Percentiles rank a stretch among this genome's conserved stretches.
Conservation (phyloP, 2,797 vertebrate genomes). For the Petrocephalus schoutedeni region DNA sequence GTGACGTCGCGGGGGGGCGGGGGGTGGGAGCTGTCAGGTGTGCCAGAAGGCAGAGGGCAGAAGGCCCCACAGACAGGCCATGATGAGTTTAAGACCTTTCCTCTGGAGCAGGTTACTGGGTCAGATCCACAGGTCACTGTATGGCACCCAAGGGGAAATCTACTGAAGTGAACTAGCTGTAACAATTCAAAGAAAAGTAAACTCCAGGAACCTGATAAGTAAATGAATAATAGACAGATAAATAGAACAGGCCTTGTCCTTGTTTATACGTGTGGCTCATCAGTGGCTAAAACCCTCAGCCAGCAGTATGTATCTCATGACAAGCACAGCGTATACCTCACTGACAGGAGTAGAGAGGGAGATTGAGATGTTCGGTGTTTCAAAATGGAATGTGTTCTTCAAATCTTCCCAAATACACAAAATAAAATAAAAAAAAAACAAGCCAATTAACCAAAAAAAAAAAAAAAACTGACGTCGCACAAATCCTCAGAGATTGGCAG, state of each 20-base stretch:
- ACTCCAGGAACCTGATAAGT: not conserved
- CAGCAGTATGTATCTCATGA: not conserved
- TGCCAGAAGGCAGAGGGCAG: not conserved
- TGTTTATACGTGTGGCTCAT: not conserved
- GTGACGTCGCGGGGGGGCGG: conserved; percentile 66
- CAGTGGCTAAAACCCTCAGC: not conserved
- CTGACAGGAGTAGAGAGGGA: not conserved
- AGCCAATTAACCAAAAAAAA: not conserved
- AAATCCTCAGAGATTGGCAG: not conserved
- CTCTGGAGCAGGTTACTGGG: not conserved
- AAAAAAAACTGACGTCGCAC: not conserved
- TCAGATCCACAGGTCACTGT: not conserved
- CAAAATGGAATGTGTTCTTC: not conserved
- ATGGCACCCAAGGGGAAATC: not conserved
- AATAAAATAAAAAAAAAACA: not conserved
- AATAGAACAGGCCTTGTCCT: not conserved
- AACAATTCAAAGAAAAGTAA: not conserved
- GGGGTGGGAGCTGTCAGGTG: conserved; percentile 55
- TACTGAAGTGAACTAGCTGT: not conserved
- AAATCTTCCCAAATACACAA: not conserved
- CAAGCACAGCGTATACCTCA: not conserved
- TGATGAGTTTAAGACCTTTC: not conserved
- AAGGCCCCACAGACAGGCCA: not conserved
- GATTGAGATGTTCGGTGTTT: not conserved
- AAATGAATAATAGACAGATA: not conserved